Conservation (phyloP, 1,140 invertebrate genomes). For the Zaprionus ornatus region DNA sequence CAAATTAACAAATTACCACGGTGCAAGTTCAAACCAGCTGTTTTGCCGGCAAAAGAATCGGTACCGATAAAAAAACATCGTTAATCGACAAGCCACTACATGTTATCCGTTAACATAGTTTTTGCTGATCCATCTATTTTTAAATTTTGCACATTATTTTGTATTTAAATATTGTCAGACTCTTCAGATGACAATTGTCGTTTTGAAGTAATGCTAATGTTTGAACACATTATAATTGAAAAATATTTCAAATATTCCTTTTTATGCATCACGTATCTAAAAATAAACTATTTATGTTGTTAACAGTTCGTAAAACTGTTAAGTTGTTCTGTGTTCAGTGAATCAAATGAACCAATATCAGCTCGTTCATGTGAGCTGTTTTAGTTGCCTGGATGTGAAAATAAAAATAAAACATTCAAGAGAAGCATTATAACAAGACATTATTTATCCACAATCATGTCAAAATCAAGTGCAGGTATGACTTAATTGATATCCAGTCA, state of each 20-base stretch:
- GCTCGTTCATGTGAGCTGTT: neutral
- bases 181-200: neutral
- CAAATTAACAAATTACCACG: too few relatives aligned
- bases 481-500: neutral
- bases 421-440: neutral
- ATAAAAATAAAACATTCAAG: conserved; percentile 6
- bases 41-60: neutral
- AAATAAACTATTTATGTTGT: neutral
- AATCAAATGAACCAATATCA: neutral
- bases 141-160: neutral
- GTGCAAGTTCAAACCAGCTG: neutral
- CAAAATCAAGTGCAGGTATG: conserved; percentile 69
- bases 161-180: neutral
- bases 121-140: neutral
- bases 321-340: neutral
- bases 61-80: neutral
- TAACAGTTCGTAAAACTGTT: neutral
- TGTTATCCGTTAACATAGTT: neutral
- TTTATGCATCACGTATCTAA: neutral
- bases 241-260: neutral
- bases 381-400: conserved; percentile 1
- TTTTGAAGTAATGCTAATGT: neutral
- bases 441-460: conserved; percentile 41
- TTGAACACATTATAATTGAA: neutral
- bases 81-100: neutral